Base-by-base conservation (phyloP, 1,140 invertebrate genomes). In the Cyclina sinensis region DNA sequence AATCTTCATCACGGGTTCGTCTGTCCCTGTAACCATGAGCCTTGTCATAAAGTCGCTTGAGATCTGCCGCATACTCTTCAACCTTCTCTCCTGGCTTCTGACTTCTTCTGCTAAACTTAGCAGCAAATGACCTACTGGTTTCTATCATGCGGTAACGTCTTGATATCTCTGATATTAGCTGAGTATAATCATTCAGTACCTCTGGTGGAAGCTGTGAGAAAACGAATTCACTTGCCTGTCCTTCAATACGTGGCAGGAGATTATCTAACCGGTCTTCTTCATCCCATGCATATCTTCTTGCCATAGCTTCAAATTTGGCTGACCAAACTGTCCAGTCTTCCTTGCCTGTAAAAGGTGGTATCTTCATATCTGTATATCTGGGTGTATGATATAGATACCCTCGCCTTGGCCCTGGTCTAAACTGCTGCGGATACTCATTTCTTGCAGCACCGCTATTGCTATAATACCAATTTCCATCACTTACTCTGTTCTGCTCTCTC, bases 11-110 rank as follows among this genome's bases (percentile, higher is more conserved):
- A 7, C 48, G 9, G 24, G n/a, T 57, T n/a, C 39, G 16, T 43
- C 73, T 76, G n/a, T 86, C 83, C 0, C 70, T 21, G 65, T 70
- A 51, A 12, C 30, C 43, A 54, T 84, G 39, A 9, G 39, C 82
- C 48, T 84, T 86, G 18, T 39, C 83, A 78, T 86, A 86, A 14
- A 86, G 32, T 4, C 18, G 43, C 54, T 86, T 86, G 1, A 86
- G 39, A 0, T 76, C 54, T 21, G 68, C 73, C 12, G 83, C 83
- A 59, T 86, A 86, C 5, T 78, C 70, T 21, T 86, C 51, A 3
- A n/a, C 51, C 3, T 7, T 46, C 12, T 76, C 46, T 7, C 83
- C 32, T 12, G 27, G 7, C n/a, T n/a, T 35, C 62, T 86, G 70
- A 37, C 12, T 62, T 59, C 84, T 32, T 18, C n/a, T 54, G 24